These are phyloP conservation scores for Andrena cerasifolii DNA, from an alignment of 1,140 invertebrate species.

Conservation along the genomic window DNA sequence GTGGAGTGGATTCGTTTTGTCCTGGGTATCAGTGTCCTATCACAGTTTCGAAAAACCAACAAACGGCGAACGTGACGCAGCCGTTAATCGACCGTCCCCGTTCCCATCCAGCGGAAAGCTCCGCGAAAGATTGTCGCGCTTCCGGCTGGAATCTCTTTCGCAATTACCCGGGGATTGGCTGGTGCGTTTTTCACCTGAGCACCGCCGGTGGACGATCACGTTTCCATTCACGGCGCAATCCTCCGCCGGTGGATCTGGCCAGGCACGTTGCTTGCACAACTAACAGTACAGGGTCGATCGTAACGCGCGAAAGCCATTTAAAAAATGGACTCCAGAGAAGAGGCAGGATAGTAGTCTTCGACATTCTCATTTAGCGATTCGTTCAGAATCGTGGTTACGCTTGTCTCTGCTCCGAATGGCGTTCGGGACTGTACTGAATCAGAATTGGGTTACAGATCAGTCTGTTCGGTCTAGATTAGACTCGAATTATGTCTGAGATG, in stretches of 20 bases:
- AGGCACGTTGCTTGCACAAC: neutral
- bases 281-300: too few species aligned
- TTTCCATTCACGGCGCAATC: neutral
- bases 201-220: neutral
- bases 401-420: too few species aligned
- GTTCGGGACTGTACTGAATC: too few species aligned
- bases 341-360: too few species aligned
- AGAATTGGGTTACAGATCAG: too few species aligned
- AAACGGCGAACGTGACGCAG: neutral
- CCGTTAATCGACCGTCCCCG: neutral
- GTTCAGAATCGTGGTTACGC: too few species aligned
- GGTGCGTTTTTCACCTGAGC: neutral
- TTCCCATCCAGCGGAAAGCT: neutral
- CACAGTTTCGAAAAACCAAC: constrained; percentile 12
- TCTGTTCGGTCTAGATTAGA: too few species aligned
- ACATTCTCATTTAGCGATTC: too few species aligned
- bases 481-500: too few species aligned
- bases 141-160: neutral
- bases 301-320: too few species aligned
- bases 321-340: too few species aligned
- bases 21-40: neutral
- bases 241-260: neutral
- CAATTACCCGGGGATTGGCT: constrained; percentile 12
- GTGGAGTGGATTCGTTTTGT: neutral
- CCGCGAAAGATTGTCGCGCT: neutral